Percentiles rank a stretch among this genome's conserved stretches.
Evolutionary conservation across 2,797 vertebrate species (phyloP).

Genomic region (Heterohyrax brucei): DNA sequence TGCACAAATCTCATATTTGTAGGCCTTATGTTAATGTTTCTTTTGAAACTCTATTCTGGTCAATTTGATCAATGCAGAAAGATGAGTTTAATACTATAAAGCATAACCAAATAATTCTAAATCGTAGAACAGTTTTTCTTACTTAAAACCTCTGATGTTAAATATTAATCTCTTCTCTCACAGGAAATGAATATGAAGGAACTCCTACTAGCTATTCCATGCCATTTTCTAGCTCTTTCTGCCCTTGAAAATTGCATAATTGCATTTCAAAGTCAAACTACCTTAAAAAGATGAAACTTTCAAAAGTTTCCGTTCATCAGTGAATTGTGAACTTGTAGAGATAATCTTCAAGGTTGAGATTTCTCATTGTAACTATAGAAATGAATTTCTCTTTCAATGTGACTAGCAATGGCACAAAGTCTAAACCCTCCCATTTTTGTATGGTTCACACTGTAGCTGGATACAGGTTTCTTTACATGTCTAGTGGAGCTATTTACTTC

Average conservation of each 20-base stretch:
- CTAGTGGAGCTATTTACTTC: slow-evolving; percentile 6
- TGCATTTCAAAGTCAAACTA: slow-evolving; percentile 29
- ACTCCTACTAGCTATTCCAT: not conserved
- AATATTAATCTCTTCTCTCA: not conserved
- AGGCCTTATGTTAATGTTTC: not conserved
- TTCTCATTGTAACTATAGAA: not conserved
- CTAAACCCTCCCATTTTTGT: not conserved
- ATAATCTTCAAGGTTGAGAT: not conserved
- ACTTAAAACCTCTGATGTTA: not conserved
- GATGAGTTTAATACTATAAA: not conserved
- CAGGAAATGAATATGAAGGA: not conserved
- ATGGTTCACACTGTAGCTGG: slow-evolving; percentile 20
- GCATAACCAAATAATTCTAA: not conserved
- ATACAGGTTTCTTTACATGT: not conserved
- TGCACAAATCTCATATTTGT: not conserved
- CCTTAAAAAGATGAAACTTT: not conserved
- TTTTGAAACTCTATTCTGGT: not conserved
- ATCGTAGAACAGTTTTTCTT: not conserved
- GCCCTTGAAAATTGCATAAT: slow-evolving; percentile 3
- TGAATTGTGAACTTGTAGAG: slow-evolving; percentile 42
- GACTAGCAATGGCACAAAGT: not conserved
- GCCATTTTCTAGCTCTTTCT: not conserved
- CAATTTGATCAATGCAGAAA: not conserved
- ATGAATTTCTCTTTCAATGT: slow-evolving; percentile 7
- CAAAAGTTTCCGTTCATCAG: slow-evolving; percentile 45